These are phyloP conservation scores for Microctenopoma steveboyesi DNA, from an alignment of 2,797 vertebrate genomes.

Conservation along the genomic window DNA sequence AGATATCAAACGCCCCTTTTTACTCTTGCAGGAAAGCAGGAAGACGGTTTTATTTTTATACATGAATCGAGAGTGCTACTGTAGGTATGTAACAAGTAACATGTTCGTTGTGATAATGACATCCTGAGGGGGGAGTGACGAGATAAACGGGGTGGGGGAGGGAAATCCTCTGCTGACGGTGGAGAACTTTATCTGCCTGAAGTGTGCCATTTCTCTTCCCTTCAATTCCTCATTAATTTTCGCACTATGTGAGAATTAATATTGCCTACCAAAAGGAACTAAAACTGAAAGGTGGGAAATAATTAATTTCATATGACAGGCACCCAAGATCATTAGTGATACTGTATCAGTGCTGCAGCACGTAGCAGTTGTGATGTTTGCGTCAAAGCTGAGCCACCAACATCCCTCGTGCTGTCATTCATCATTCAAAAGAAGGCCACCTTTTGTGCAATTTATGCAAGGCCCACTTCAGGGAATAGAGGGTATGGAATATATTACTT, in stretches of 20 bases:
- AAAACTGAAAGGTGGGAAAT: constrained; percentile 35
- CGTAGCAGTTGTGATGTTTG: not conserved
- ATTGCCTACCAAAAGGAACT: constrained; percentile 31
- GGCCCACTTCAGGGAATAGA: not conserved
- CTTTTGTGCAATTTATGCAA: constrained; percentile 9
- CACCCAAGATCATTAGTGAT: constrained; percentile 33
- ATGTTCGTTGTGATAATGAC: constrained; percentile 69
- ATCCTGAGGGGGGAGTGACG: constrained; percentile 43
- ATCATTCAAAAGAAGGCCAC: constrained; percentile 25
- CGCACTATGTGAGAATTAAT: constrained; percentile 16
- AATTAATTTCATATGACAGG: constrained; percentile 46
- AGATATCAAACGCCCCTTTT: constrained; percentile 59
- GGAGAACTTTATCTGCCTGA: constrained; percentile 50
- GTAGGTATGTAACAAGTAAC: constrained; percentile 58
- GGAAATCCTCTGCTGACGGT: constrained; percentile 31
- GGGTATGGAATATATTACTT: not conserved
- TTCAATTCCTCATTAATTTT: constrained; percentile 43
- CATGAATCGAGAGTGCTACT: constrained; percentile 49
- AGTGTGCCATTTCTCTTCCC: constrained; percentile 10
- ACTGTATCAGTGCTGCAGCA: constrained; percentile 2
- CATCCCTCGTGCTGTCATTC: not conserved
- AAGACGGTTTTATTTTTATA: constrained; percentile 71
- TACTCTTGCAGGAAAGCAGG: constrained; percentile 41
- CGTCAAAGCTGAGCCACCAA: constrained; percentile 22
- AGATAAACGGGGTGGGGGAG: constrained; percentile 28